Evolutionary conservation across 2,888 invertebrate species (phyloP), one percentile per base, ranked within the genome.

Genomic region (Drosophila putrida): DNA sequence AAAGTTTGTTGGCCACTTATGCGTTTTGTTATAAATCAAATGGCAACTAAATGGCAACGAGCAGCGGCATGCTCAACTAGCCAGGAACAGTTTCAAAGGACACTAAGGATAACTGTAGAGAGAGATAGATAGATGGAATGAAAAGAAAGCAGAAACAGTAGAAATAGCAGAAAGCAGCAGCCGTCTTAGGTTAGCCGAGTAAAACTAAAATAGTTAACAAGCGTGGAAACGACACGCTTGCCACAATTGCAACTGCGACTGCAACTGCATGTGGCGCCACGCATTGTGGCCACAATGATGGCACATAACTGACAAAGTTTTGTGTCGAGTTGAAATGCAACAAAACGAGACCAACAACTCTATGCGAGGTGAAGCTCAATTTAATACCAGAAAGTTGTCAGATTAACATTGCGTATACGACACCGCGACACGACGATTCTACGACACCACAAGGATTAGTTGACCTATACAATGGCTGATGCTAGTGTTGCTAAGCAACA

Each of bases 1-100:
- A 83, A 86, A 81, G 75, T 86, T 84, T 67, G 59, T 41, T 51
- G 61, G 51, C 55, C 79, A 74, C 83, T 78, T 82, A 44, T 68
- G 78, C 54, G 62, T 57, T 65, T 62, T 67, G 75, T 65, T 66
- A 65, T 81, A 78, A 77, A 75, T 86, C 75, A 78, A 83, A 71
- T 70, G 75, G 44, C 70, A 75, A 41, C 75, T 66, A 65, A 69
- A 20, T 20, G 20, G 20, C 20, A 20, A 67, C 71, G 71, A 73
- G 57, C 64, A 51, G 57, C 46, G 33, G 31, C 68, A 72, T 62
- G 61, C 61, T 62, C 44, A 71, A 54, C 62, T 67, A 54, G 11
- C 53, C 61, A 13, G 41, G 15, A 36, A 54, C 58, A 28, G 41
- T 8, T 1, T 10, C 4, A 25, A 11, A 54, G 46, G 28, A 28